Conservation (phyloP, 2,888 invertebrate genomes). For the Dolichomitus sp. region DNA sequence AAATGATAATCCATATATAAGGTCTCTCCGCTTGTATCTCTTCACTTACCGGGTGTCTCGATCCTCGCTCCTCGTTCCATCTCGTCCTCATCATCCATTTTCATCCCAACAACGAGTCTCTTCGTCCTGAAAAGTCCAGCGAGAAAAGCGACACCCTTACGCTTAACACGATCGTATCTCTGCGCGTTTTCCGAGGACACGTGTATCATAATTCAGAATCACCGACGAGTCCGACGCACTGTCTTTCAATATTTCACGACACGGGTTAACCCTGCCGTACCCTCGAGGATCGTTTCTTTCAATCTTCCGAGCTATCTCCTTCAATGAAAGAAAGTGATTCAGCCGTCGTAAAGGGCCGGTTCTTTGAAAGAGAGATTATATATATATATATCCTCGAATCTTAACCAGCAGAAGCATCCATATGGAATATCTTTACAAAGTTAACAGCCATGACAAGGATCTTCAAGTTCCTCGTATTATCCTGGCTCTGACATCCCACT, state of each 20-base stretch:
- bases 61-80: constrained; percentile 82
- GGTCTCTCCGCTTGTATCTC: neutral
- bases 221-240: constrained; percentile 14
- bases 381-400: neutral
- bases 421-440: constrained; percentile 34
- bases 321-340: neutral
- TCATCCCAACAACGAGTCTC: constrained; percentile 82
- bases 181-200: constrained; percentile 81
- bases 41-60: constrained; percentile 81
- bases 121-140: constrained; percentile 81
- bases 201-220: constrained; percentile 80
- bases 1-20: neutral
- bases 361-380: neutral
- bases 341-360: neutral
- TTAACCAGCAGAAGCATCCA: constrained; percentile 29
- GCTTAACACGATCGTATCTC: constrained; percentile 82
- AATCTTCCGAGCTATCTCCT: neutral
- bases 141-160: constrained; percentile 82
- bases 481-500: constrained; percentile 49
- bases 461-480: constrained; percentile 29
- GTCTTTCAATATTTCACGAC: neutral
- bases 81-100: constrained; percentile 83
- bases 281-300: neutral
- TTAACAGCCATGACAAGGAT: constrained; percentile 41
- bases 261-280: neutral